Percentiles rank a stretch among this genome's conserved stretches.
phyloP scores from a whole-genome alignment of 2,797 vertebrate species.

The Microtus obscurus region DNA sequence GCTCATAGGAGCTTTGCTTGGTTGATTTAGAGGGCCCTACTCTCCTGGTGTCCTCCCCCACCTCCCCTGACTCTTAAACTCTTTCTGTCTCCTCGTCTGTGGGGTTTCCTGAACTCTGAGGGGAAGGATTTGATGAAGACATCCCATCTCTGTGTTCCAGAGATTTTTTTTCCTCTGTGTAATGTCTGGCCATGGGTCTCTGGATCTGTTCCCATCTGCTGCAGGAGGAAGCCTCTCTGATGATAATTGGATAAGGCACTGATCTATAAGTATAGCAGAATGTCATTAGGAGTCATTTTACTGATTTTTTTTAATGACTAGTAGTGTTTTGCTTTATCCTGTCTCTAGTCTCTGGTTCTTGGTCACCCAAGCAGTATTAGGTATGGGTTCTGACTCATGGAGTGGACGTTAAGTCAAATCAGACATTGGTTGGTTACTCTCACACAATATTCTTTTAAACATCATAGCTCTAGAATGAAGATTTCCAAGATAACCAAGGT shows the following conservation, averaged over 20 bases:
- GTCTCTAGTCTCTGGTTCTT: not conserved
- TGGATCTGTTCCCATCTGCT: not conserved
- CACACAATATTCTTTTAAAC: not conserved
- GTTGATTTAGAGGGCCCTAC: not conserved
- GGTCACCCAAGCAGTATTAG: not conserved
- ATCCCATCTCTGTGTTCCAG: not conserved
- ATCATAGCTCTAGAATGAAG: not conserved
- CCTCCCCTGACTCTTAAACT: not conserved
- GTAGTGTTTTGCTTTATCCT: not conserved
- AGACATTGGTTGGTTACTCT: not conserved
- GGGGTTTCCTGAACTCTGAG: not conserved
- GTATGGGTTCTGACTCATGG: not conserved
- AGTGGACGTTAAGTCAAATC: not conserved
- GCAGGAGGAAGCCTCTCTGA: not conserved
- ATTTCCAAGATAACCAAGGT: conserved; percentile 11
- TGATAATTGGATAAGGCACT: not conserved
- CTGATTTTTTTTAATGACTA: not conserved
- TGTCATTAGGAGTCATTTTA: not conserved
- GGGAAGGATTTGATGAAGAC: not conserved
- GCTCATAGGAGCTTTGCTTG: not conserved
- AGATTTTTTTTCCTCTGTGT: not conserved
- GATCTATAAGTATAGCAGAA: not conserved
- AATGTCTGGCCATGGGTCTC: not conserved
- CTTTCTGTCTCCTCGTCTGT: not conserved
- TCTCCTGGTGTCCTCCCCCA: not conserved